Evolutionary conservation across 92 coral and sea anemone genomes (phyloP).

Genomic region (Virgularia gustaviana): DNA sequence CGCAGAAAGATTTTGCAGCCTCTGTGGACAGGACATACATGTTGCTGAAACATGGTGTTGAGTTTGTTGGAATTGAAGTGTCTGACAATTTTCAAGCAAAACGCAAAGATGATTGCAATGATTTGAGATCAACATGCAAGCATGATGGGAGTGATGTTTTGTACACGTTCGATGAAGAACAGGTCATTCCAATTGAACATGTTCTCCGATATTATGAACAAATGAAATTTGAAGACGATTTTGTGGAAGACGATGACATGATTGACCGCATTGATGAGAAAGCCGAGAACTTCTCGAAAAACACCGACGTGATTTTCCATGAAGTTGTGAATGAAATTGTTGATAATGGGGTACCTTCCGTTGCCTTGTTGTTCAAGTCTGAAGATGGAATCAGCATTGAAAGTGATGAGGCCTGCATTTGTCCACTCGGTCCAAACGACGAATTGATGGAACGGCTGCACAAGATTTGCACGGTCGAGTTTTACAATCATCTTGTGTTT

Average conservation of each 20-base stretch:
- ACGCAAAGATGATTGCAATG: too few species aligned
- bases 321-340: not conserved
- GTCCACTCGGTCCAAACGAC: not conserved
- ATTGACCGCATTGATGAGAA: not conserved
- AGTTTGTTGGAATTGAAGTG: conserved; percentile 22
- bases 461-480: conserved; percentile 10
- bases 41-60: conserved; percentile 28
- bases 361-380: conserved; percentile 16
- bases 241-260: not conserved
- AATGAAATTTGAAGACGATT: not conserved
- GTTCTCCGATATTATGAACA: not conserved
- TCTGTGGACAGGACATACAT: conserved; percentile 27
- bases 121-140: too few species aligned
- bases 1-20: conserved; percentile 34
- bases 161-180: too few species aligned
- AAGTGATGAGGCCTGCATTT: conserved; percentile 1
- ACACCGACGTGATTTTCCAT: not conserved
- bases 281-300: too few species aligned
- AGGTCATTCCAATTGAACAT: not conserved
- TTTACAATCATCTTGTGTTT: conserved; percentile 23
- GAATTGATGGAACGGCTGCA: not conserved
- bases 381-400: not conserved
- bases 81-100: conserved; percentile 24
- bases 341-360: not conserved
- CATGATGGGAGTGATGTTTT: too few species aligned